These are phyloP conservation scores for Stegodyphus dumicola DNA, from an alignment of 1,140 invertebrate genomes.

Conservation along the genomic window DNA sequence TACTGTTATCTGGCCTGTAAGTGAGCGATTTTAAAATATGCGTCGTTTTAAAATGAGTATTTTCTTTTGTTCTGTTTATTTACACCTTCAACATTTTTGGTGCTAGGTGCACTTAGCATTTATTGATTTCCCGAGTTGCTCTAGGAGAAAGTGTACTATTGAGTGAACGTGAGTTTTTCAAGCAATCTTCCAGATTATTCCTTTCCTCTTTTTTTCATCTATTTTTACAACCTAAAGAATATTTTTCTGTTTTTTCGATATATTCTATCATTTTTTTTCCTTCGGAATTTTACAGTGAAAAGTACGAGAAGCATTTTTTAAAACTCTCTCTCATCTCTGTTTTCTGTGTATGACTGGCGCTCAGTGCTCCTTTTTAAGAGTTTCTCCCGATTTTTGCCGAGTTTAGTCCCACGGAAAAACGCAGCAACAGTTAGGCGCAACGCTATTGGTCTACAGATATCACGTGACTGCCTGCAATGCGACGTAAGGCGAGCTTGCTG, in stretches of 20 bases:
- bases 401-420: constrained; percentile 42
- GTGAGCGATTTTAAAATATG: constrained; percentile 2
- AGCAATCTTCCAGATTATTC: not conserved
- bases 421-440: constrained; percentile 53
- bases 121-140: constrained; percentile 34
- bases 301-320: no score
- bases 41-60: constrained; percentile 14
- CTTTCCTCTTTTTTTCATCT: not conserved
- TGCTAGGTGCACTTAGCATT: constrained; percentile 38
- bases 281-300: no score
- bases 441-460: constrained; percentile 30
- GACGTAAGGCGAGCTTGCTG: constrained; percentile 28
- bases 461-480: constrained; percentile 55
- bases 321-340: no score
- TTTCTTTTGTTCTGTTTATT: not conserved
- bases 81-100: not conserved
- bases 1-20: not conserved
- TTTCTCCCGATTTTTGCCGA: constrained; percentile 20
- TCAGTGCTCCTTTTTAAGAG: not conserved
- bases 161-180: constrained; percentile 22
- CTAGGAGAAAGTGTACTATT: constrained; percentile 4
- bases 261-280: no score
- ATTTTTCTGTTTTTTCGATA: no score
- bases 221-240: no score
- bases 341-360: no score